Evolutionary conservation across 2,797 vertebrate genomes (phyloP), one percentile per base, ranked within the genome.

Genomic region (Linurgus olivaceus): DNA sequence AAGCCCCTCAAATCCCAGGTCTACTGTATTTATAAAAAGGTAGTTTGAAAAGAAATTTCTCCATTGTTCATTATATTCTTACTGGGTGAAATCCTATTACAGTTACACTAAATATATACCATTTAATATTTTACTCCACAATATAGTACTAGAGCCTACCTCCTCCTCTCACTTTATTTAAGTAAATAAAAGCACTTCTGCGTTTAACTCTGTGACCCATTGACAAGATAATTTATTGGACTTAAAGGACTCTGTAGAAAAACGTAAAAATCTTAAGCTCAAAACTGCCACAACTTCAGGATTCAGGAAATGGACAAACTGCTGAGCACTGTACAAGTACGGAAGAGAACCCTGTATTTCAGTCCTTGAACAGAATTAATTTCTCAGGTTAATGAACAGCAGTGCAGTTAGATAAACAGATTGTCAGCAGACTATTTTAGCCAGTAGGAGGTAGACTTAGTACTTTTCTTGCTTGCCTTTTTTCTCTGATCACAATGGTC

Each of bases 1-100:
- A 52, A 9, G 2, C 1, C 4, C 3, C 17, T 3, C 5, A 51
- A 31, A 67, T 38, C 6, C 2, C 4, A 59, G 19, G 5, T 18
- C 17, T 65, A 26, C 6, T 40, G 2, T 23, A n/a, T 44, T n/a
- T 24, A 44, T 59, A 44, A n/a, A 59, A 44, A 45, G 4, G 12
- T 18, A 14, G 11, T 50, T n/a, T 44, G 21, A 44, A 74, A 57
- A 84, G 3, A 35, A 58, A 51, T 37, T 37, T 67, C 15, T 57
- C 4, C 7, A 19, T 26, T 84, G 8, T 28, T 44, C 11, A 15
- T 51, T 6, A n/a, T 51, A 16, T 19, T 66, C 11, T n/a, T 28
- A 23, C 13, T 37, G 5, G 11, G 6, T 50, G 26, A 74, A 84
- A 50, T 50, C 3, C 9, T 50, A 26, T 37, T 66, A 26, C 21